These are phyloP conservation scores for Pomacea maculata DNA, from an alignment of 1,140 invertebrate genomes.

Conservation along the genomic window DNA sequence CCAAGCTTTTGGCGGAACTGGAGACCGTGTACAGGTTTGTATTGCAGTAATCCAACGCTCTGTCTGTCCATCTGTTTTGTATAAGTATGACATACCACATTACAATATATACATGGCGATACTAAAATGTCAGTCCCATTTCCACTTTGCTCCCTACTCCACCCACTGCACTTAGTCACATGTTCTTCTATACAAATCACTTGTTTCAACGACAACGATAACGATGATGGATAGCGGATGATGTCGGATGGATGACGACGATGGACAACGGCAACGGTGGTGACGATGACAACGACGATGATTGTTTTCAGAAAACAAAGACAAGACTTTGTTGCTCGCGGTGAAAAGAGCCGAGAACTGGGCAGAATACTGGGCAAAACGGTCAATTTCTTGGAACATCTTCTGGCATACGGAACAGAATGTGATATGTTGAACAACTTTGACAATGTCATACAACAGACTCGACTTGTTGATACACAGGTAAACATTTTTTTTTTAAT, in stretches of 20 bases:
- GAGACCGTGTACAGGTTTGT: conserved; percentile 2
- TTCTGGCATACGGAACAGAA: conserved; percentile 22
- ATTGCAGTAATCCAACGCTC: too few species aligned
- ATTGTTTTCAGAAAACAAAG: conserved; percentile 15
- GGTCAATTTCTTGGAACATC: conserved; percentile 17
- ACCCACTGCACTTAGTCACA: too few species aligned
- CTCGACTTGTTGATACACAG: conserved; percentile 18
- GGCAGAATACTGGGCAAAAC: conserved; percentile 19
- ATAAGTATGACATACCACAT: too few species aligned
- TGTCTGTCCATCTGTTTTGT: too few species aligned
- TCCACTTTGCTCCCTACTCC: too few species aligned
- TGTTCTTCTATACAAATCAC: too few species aligned
- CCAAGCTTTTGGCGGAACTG: conserved; percentile 6
- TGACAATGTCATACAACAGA: conserved; percentile 22
- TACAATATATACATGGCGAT: too few species aligned
- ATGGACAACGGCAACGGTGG: not conserved
- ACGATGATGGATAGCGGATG: too few species aligned
- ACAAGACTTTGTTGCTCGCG: not conserved
- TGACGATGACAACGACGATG: not conserved
- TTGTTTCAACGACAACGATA: too few species aligned
- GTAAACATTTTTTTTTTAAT: not conserved
- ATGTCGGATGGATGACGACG: too few species aligned
- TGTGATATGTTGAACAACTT: conserved; percentile 22
- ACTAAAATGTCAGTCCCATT: too few species aligned
- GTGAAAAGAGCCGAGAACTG: not conserved